Evolutionary conservation across 2,888 invertebrate species (phyloP).

Genomic region (Himalopsyche japonica): DNA sequence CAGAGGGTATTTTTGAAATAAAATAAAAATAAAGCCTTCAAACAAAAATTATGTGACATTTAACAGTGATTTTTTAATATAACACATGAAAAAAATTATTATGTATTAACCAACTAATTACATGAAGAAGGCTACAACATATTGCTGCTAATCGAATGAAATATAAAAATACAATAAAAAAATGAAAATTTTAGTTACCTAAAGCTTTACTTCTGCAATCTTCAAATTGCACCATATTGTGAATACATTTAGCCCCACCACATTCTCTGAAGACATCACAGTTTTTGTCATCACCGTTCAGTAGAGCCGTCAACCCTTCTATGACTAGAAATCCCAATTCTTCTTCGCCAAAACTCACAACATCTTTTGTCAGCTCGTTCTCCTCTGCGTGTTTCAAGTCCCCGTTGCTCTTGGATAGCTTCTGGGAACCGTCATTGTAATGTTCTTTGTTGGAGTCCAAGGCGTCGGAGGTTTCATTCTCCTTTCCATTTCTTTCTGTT

Average conservation of each 20-base stretch:
- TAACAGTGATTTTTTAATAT: too few relatives aligned
- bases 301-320: slow-evolving; percentile 82
- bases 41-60: too few relatives aligned
- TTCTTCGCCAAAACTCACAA: slow-evolving; percentile 63
- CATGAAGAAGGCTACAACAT: too few relatives aligned
- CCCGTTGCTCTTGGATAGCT: slow-evolving; percentile 6
- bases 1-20: too few relatives aligned
- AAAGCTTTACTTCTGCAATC: slow-evolving; percentile 83
- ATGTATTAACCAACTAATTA: too few relatives aligned
- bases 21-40: too few relatives aligned
- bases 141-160: too few relatives aligned
- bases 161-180: too few relatives aligned
- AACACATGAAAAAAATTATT: too few relatives aligned
- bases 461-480: slow-evolving; percentile 6
- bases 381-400: slow-evolving; percentile 21
- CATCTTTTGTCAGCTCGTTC: slow-evolving; percentile 27
- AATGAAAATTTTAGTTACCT: slow-evolving; percentile 50
- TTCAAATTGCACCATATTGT: slow-evolving; percentile 81
- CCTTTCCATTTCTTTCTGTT: slow-evolving; percentile 3
- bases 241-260: slow-evolving; percentile 90
- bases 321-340: slow-evolving; percentile 82
- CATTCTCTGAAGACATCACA: slow-evolving; percentile 93
- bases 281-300: slow-evolving; percentile 84
- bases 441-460: slow-evolving; percentile 52
- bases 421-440: slow-evolving; percentile 28